phyloP scores from a whole-genome alignment of 2,797 vertebrate genomes.

The Spondyliosoma cantharus region DNA sequence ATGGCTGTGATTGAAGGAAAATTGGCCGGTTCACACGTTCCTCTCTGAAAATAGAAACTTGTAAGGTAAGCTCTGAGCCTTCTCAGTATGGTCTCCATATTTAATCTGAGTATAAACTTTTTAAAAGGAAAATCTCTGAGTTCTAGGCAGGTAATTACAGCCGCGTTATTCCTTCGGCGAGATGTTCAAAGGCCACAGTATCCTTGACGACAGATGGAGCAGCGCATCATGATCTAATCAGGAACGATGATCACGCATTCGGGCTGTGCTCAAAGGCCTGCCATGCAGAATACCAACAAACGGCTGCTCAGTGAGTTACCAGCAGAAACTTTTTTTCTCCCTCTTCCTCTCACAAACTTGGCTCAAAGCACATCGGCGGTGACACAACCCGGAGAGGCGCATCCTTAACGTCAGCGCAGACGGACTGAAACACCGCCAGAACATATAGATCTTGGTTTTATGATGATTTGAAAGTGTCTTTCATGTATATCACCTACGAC shows the following conservation, averaged over 20 bases:
- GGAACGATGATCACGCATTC: conserved; percentile 48
- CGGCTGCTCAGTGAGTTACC: conserved; percentile 55
- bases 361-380: conserved; percentile 10
- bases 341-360: conserved; percentile 21
- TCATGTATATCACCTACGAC: conserved; percentile 32
- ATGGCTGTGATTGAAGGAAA: conserved; percentile 58
- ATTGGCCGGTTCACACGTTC: conserved; percentile 47
- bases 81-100: conserved; percentile 20
- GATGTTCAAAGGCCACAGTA: conserved; percentile 53
- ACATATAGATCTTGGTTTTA: conserved; percentile 28
- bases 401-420: conserved; percentile 15
- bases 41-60: conserved; percentile 55
- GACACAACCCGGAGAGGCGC: not conserved
- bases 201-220: conserved; percentile 45
- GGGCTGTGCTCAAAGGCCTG: conserved; percentile 18
- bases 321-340: conserved; percentile 41
- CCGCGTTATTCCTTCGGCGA: not conserved
- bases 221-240: conserved; percentile 54
- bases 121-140: conserved; percentile 1
- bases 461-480: conserved; percentile 44
- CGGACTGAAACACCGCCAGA: conserved; percentile 18
- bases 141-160: conserved; percentile 25
- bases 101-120: conserved; percentile 36
- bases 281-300: conserved; percentile 53
- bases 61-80: conserved; percentile 32